phyloP scores from a whole-genome alignment of 2,888 invertebrate genomes.

The Smittia aterrima region DNA sequence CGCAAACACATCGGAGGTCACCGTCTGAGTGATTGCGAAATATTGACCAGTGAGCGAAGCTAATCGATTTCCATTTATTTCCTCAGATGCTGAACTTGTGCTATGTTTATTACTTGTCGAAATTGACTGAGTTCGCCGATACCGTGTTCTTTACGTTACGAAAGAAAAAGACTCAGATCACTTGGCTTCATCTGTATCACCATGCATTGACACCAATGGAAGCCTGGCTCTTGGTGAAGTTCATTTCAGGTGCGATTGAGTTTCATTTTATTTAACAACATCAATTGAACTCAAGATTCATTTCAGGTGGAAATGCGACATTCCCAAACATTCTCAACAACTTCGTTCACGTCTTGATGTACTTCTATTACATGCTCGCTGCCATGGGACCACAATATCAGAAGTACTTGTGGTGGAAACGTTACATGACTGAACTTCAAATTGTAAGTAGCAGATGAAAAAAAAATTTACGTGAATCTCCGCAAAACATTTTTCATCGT shows the following conservation, averaged over 20 bases:
- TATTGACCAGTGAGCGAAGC: neutral
- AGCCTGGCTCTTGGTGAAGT: slow-evolving; percentile 89
- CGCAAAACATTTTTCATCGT: neutral
- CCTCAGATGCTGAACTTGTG: slow-evolving; percentile 57
- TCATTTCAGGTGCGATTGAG: slow-evolving; percentile 67
- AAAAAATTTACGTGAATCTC: neutral
- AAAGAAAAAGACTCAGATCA: slow-evolving; percentile 86
- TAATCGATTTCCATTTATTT: slow-evolving; percentile 25
- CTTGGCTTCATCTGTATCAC: slow-evolving; percentile 89
- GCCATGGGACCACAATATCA: slow-evolving; percentile 86
- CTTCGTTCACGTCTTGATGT: slow-evolving; percentile 95
- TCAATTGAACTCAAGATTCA: neutral
- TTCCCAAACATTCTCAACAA: slow-evolving; percentile 72
- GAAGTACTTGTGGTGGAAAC: slow-evolving; percentile 92
- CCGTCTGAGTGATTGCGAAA: too few relatives aligned
- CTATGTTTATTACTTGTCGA: slow-evolving; percentile 85
- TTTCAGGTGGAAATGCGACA: slow-evolving; percentile 58
- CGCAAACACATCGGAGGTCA: neutral
- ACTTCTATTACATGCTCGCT: slow-evolving; percentile 86
- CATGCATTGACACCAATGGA: slow-evolving; percentile 92
- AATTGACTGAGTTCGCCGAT: slow-evolving; percentile 86
- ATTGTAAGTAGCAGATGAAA: slow-evolving; percentile 63
- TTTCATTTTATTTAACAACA: neutral
- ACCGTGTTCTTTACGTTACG: slow-evolving; percentile 91
- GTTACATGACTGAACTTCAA: slow-evolving; percentile 88